phyloP scores from a whole-genome alignment of 2,113 vertebrate genomes.

The Pangasianodon hypophthalmus region DNA sequence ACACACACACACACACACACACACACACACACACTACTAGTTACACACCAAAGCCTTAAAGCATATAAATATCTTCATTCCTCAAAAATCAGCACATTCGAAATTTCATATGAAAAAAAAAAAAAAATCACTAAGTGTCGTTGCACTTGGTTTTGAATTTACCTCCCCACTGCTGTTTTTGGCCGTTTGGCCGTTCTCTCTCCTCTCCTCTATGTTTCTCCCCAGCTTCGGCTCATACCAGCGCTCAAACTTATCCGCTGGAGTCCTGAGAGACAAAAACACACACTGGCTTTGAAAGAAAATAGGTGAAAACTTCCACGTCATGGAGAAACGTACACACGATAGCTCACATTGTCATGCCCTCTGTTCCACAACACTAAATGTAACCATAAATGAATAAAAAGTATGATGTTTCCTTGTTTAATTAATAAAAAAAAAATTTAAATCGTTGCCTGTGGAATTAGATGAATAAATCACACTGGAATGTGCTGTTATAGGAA shows the following conservation, averaged over 20 bases:
- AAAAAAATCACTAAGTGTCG: too few relatives aligned
- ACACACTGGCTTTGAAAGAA: background rate
- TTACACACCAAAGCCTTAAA: background rate
- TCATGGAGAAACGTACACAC: background rate
- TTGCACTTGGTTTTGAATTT: background rate
- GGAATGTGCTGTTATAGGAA: too few relatives aligned
- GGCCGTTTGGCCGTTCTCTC: constrained; percentile 30
- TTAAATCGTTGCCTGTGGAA: background rate
- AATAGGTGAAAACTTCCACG: background rate
- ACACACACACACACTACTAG: background rate
- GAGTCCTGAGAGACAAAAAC: constrained; percentile 17
- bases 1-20: background rate
- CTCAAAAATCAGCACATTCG: background rate
- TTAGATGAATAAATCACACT: background rate
- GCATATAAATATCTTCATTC: background rate
- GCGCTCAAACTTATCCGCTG: constrained; percentile 25
- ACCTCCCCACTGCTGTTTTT: constrained; percentile 41
- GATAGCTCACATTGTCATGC: background rate
- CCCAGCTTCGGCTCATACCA: constrained; percentile 20
- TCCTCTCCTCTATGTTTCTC: constrained; percentile 10
- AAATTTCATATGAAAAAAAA: background rate
- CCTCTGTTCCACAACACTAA: background rate
- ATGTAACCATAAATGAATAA: background rate
- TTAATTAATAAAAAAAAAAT: background rate
- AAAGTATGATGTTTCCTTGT: background rate